Evolutionary conservation across 2,888 invertebrate species (phyloP).

Genomic region (Smittia sp.): DNA sequence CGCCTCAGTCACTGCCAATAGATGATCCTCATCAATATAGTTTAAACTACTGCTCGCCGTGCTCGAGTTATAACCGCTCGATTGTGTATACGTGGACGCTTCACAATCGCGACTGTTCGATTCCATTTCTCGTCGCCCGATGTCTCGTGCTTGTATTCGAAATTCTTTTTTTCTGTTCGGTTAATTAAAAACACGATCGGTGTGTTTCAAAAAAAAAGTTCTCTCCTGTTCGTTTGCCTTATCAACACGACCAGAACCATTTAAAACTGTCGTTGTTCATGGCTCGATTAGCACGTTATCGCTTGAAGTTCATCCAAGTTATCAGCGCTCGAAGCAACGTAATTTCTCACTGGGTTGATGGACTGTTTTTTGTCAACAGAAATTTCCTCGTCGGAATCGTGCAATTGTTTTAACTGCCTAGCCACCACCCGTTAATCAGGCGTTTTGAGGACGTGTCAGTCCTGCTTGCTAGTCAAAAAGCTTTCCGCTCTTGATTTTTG

Average conservation of each 20-base stretch:
- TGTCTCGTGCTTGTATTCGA: background rate
- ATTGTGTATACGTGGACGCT: conserved; percentile 38
- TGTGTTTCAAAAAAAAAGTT: conserved; percentile 25
- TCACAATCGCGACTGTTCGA: conserved; percentile 37
- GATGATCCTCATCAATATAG: conserved; percentile 27
- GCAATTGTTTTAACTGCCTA: background rate
- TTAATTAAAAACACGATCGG: conserved; percentile 36
- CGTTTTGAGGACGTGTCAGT: conserved; percentile 19
- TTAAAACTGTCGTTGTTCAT: conserved; percentile 12
- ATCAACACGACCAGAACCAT: background rate
- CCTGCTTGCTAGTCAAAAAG: background rate
- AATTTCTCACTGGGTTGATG: background rate
- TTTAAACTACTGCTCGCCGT: conserved; percentile 37
- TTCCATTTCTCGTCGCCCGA: conserved; percentile 25
- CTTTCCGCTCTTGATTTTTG: background rate
- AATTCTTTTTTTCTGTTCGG: conserved; percentile 19
- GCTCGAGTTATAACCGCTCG: conserved; percentile 33
- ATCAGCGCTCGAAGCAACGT: background rate
- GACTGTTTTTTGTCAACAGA: background rate
- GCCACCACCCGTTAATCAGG: background rate
- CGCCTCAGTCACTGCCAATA: conserved; percentile 27
- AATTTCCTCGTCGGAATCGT: background rate
- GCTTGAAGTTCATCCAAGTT: background rate
- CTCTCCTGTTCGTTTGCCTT: conserved; percentile 15
- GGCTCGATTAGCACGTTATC: background rate